Evolutionary conservation across 2,797 vertebrate genomes (phyloP), one percentile per base, ranked within the genome.

Genomic region (Neostethus bicornis): DNA sequence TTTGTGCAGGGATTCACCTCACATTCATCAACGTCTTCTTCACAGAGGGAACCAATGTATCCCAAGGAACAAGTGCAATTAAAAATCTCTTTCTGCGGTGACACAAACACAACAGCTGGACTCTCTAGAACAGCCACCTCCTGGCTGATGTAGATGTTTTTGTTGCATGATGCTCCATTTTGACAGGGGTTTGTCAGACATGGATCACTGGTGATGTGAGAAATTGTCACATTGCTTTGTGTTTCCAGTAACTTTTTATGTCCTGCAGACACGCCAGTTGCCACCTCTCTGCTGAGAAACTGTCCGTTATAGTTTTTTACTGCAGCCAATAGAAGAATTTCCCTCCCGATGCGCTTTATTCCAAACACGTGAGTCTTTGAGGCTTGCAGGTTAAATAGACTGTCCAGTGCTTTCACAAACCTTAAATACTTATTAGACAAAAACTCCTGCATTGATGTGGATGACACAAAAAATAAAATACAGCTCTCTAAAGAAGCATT

Each of bases 301-400:
- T 90, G 85, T 25, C 92, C 91, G 0, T 91, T 90, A 68, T 90
- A 92, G 42, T 73, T 91, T 82, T 92, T 93, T 14, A 92, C 86
- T 0, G 90, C 89, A 34, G 90, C 90, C 59, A 93, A 54, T 19
- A 93, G 73, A 47, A 93, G 81, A 41, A 90, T 89, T 62, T 89
- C 78, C n/a, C 70, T 66, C 20, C 80, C 85, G 42, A 89, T 70
- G 5, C 62, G 70, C 77, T 90, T 91, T 24, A 93, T 90, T 65
- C 88, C 92, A 85, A 92, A 93, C 1, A 93, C 84, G 32, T 93
- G 90, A 8, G 90, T 90, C 77, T 92, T 93, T 1, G 92, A 92
- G 25, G 90, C 91, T 71, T 91, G 89, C 1, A 91, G 80, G 59
- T 92, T 93, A 52, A 93, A 92, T 23, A 92, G 77, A 66, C 87